phyloP scores from a whole-genome alignment of 2,888 invertebrate genomes.

The Yponomeuta sedellus region DNA sequence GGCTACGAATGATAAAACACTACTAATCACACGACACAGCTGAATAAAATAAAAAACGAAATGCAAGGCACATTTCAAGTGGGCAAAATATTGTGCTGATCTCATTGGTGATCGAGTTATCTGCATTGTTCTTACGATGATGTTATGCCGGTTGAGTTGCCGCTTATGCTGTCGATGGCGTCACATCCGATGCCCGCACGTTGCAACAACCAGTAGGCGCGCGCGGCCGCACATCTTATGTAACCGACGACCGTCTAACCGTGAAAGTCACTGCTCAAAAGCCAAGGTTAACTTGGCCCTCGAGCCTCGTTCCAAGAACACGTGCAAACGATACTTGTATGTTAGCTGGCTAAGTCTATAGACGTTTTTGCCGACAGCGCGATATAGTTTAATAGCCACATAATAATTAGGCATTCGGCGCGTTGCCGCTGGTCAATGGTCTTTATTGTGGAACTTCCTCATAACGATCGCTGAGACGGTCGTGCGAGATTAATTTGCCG shows the following conservation, averaged over 20 bases:
- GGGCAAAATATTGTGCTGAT: not conserved
- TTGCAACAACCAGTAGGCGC: conserved; percentile 28
- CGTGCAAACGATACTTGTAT: conserved; percentile 59
- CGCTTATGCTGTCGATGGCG: conserved; percentile 38
- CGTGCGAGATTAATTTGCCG: conserved; percentile 28
- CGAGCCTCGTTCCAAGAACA: conserved; percentile 50
- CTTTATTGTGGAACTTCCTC: conserved; percentile 28
- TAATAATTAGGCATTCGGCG: conserved; percentile 31
- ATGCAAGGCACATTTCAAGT: not conserved
- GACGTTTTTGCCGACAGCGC: conserved; percentile 55
- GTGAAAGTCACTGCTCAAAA: conserved; percentile 76
- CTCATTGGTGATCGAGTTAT: conserved; percentile 5
- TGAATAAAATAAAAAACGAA: not conserved
- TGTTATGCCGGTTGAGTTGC: not conserved
- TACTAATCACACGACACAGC: not conserved
- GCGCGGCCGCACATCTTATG: conserved; percentile 60
- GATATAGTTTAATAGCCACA: conserved; percentile 56
- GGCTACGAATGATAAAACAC: not conserved
- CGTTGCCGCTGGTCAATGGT: conserved; percentile 22
- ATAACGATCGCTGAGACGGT: conserved; percentile 28
- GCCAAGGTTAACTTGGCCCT: conserved; percentile 73
- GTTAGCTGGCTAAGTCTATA: conserved; percentile 38
- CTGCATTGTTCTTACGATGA: conserved; percentile 3
- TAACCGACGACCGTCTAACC: conserved; percentile 70
- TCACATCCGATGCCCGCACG: conserved; percentile 55